Conservation (phyloP, 2,888 invertebrate species). For the Salticus scenicus region DNA sequence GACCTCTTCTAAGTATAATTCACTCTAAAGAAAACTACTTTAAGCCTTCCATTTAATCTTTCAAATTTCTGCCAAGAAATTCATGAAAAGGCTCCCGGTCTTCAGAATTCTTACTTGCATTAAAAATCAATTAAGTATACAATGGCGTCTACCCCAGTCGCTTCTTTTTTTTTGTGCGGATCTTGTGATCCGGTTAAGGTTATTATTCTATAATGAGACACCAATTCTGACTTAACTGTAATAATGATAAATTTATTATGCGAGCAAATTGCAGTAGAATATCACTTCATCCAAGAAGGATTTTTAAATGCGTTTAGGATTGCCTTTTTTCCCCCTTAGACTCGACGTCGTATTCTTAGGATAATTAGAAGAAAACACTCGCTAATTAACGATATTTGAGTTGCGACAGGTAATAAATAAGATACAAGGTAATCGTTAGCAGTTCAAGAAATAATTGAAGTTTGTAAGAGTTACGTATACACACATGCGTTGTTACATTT, state of each 20-base stretch:
- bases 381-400: conserved; percentile 1
- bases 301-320: background rate
- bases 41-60: background rate
- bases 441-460: too few species aligned
- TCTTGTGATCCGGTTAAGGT: conserved; percentile 1
- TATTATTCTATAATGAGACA: conserved; percentile 52
- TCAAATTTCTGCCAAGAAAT: background rate
- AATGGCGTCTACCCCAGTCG: background rate
- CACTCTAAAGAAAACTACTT: too few species aligned
- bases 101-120: background rate
- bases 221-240: conserved; percentile 41
- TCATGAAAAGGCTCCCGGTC: background rate
- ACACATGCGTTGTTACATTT: too few species aligned
- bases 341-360: background rate
- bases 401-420: background rate
- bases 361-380: conserved; percentile 3
- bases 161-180: background rate
- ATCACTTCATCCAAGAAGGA: background rate
- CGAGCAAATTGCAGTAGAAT: background rate
- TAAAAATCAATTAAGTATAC: conserved; percentile 13
- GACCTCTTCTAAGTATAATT: too few species aligned
- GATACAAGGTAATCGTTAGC: background rate
- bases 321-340: background rate
- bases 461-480: too few species aligned
- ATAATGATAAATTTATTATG: conserved; percentile 63